Percentiles rank a stretch among this genome's conserved stretches.
phyloP scores from a whole-genome alignment of 2,797 vertebrate species.

The Halcyon chelicuti region DNA sequence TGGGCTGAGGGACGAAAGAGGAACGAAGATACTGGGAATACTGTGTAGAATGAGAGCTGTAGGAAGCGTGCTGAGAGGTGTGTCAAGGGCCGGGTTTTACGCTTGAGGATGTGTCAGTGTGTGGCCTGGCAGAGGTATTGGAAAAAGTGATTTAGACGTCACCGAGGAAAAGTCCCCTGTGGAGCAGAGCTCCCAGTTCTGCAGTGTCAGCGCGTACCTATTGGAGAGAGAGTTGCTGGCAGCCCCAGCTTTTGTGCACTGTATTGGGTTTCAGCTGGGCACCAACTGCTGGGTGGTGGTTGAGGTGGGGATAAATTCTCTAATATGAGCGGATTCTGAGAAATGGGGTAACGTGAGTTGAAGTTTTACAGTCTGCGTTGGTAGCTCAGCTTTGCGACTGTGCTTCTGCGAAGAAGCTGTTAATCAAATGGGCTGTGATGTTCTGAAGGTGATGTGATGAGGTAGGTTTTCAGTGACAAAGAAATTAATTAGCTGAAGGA shows the following conservation, averaged over 20 bases:
- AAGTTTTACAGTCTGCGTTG: rapidly evolving
- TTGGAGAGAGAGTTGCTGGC: neutral
- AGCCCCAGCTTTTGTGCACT: neutral
- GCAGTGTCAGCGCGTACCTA: neutral
- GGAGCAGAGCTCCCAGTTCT: neutral
- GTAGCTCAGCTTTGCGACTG: neutral
- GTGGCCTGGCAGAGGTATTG: neutral
- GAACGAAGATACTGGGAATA: neutral
- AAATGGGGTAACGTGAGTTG: neutral
- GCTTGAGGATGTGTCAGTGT: neutral
- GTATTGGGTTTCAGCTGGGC: neutral
- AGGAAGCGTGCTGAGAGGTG: neutral
- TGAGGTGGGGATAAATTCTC: neutral
- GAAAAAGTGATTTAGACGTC: neutral
- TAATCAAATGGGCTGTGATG: neutral
- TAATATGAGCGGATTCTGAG: neutral
- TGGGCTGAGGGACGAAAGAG: neutral
- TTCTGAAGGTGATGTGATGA: neutral
- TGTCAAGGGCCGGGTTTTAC: neutral
- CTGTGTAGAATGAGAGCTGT: neutral
- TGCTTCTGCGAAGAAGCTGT: neutral
- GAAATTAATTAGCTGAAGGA: neutral
- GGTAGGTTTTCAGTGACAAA: neutral
- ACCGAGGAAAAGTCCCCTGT: neutral
- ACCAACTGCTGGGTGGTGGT: neutral